These are phyloP conservation scores for Anagyrus pseudococci DNA, from an alignment of 2,888 invertebrate genomes.

Conservation along the genomic window DNA sequence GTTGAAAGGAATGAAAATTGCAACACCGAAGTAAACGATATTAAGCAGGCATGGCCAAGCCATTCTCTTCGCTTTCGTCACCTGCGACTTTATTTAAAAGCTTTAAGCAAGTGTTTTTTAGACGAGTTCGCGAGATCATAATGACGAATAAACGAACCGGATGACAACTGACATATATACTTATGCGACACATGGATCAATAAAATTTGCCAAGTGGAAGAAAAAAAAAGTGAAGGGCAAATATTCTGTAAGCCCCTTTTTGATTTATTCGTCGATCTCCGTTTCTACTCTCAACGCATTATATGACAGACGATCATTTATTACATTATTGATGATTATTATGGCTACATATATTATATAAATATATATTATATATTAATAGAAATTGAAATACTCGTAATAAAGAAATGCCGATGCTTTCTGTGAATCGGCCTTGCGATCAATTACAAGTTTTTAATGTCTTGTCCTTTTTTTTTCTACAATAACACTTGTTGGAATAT, in stretches of 20 bases:
- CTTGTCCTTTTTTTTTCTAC: background rate
- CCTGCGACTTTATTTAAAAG: constrained; percentile 21
- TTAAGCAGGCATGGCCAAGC: constrained; percentile 34
- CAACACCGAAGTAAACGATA: too few species aligned
- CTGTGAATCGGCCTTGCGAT: constrained; percentile 44
- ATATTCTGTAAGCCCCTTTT: constrained; percentile 35
- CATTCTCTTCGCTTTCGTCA: constrained; percentile 18
- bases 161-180: too few species aligned
- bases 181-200: too few species aligned
- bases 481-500: background rate
- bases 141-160: too few species aligned
- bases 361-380: constrained; percentile 59
- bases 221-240: constrained; percentile 27
- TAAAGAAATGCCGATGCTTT: constrained; percentile 58
- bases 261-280: constrained; percentile 40
- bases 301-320: constrained; percentile 53
- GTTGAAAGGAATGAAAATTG: background rate
- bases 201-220: background rate
- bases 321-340: constrained; percentile 57
- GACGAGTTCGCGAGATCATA: constrained; percentile 39
- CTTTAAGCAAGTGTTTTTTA: constrained; percentile 31
- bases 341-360: constrained; percentile 58
- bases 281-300: constrained; percentile 49
- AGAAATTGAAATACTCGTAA: constrained; percentile 61
- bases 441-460: background rate